Evolutionary conservation across 2,113 vertebrate genomes (phyloP).

Genomic region (Sciurus niger): DNA sequence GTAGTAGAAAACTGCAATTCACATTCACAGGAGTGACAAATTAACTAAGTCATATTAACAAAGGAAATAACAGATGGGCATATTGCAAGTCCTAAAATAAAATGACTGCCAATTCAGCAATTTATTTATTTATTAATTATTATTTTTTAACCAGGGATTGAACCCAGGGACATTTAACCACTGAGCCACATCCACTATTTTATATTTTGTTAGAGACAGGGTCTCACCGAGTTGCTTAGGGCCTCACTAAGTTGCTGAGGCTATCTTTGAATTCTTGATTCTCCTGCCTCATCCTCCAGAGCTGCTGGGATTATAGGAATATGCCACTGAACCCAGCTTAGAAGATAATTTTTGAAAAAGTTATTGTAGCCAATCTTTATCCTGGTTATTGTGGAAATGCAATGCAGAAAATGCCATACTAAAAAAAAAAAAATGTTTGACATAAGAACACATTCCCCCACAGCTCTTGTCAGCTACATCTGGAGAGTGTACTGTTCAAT

Average conservation of each 20-base stretch:
- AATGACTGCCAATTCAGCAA: neutral
- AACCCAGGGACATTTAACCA: too few species aligned
- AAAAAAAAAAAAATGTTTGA: neutral
- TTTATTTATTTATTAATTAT: too few species aligned
- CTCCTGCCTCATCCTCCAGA: too few species aligned
- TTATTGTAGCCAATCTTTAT: neutral
- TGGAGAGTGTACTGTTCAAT: constrained; percentile 7
- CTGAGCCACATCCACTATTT: too few species aligned
- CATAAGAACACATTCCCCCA: neutral
- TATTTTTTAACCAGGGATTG: too few species aligned
- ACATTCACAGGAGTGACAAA: neutral
- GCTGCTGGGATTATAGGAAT: too few species aligned
- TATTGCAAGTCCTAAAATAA: neutral
- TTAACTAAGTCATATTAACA: neutral
- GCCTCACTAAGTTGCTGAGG: too few species aligned
- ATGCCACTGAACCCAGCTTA: too few species aligned
- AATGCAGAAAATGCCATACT: neutral
- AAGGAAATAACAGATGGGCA: neutral
- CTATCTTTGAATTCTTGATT: too few species aligned
- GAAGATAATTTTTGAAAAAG: neutral
- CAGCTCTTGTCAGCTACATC: constrained; percentile 15
- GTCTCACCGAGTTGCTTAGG: too few species aligned
- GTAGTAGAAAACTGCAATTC: neutral
- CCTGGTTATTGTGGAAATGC: neutral
- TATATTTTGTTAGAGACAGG: too few species aligned